Base-by-base conservation (phyloP, 2,888 invertebrate species). In the Spatulosminthurus flaviceps region DNA sequence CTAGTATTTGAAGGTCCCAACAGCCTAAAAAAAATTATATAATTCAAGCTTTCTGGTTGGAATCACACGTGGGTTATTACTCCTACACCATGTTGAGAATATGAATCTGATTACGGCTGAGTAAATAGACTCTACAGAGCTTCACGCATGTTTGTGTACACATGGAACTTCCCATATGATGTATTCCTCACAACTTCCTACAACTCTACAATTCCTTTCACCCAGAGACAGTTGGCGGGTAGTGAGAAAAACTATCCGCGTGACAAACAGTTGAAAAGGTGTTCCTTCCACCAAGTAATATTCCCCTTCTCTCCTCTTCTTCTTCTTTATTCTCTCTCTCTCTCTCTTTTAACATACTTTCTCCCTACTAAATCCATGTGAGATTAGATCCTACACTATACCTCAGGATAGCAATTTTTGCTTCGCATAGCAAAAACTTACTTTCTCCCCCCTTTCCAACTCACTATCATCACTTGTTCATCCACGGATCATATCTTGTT, bases 221-320 rank as follows among this genome's bases (percentile, higher is more conserved):
- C 51, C 5, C 51, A 2, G 16, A 51, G 51, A 51, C 51, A 51
- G 51, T 51, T 51, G 51, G 51, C 16, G 51, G 51, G 16, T 9
- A 9, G 41, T 51, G 16, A 2, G 34, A 9, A 9, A 34, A 9
- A 9, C 16, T 51, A 19, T 51, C 16, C n/a, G 16, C 16, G 7
- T 51, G 51, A 51, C 51, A 51, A 51, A 19, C 51, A 51, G 51
- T 51, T 51, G 51, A 51, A 51, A 51, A 51, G 51, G 51, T 51
- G 51, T 51, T 19, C 51, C 16, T 51, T 51, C 16, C 51, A 51
- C 51, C 16, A 51, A 2, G 19, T n/a, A n/a, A n/a, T n/a, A 51
- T 51, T 51, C 51, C n/a, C 16, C 16, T n/a, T 19, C 51, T 51
- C 5, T 51, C 51, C 7, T 51, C n/a, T 41, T 41, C 41, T 41